Evolutionary conservation across 2,797 vertebrate species (phyloP), one percentile per base, ranked within the genome.

Genomic region (Paguma larvata): DNA sequence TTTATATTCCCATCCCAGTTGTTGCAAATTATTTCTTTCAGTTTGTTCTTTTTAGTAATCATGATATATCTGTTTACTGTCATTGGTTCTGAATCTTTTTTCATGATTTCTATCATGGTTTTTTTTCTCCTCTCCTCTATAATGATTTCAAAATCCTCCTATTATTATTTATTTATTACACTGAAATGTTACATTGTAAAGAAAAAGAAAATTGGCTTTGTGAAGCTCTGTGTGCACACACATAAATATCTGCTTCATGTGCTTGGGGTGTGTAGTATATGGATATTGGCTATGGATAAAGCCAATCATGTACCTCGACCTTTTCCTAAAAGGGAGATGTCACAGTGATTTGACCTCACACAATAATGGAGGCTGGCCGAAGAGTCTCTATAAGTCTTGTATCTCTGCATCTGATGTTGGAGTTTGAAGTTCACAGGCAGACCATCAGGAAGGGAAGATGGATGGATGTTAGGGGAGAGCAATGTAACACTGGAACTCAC

Each of bases 1-100:
- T 65, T 96, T 79, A 34, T 94, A 83, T 75, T 93, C 12, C 25
- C 19, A 59, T 8, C 46, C 13, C 14, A 75, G 19, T 44, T 72
- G 3, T 63, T 95, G 65, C 25, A 79, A 92, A 73, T 80, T 48
- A 51, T 95, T 96, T 94, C 46, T 85, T 93, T 89, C 6, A 63
- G 0, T 75, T 95, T 91, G 14, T 77, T 94, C 23, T 44, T 96
- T 94, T 85, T 44, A 48, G 21, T 96, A 88, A 86, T 80, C 38
- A 59, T 68, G n/a, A 51, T 51, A 21, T 59, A 85, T 84, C 21
- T 70, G n/a, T 84, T 85, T 89, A 23, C 18, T 13, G 30, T 41
- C 15, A 32, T 51, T 78, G 32, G 16, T 89, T 78, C 15, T 89
- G 8, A 91, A 89, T 75, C 19, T 88, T 85, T 97, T 95, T 88